These are phyloP conservation scores for Leptodactylus fuscus DNA, from an alignment of 2,113 vertebrate species.

Conservation along the genomic window DNA sequence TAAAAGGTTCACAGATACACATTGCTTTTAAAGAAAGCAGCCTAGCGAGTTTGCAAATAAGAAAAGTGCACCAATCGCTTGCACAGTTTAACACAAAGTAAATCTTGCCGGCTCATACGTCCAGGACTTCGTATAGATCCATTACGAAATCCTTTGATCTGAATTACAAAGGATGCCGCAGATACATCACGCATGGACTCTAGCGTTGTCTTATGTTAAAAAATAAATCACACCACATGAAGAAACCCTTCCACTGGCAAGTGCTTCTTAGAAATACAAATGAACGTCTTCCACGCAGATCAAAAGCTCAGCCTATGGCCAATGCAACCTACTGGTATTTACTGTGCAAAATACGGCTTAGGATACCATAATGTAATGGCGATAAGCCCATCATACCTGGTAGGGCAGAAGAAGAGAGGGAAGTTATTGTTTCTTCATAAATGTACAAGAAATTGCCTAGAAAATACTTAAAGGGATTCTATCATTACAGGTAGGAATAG, in stretches of 20 bases:
- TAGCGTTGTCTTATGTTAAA: not conserved
- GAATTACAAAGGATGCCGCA: not conserved
- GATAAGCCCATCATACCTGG: not conserved
- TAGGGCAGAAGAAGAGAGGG: not conserved
- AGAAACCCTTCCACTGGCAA: not conserved
- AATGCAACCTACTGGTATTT: not conserved
- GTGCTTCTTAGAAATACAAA: not conserved
- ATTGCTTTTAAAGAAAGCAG: not conserved
- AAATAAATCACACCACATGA: not conserved
- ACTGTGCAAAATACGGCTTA: not conserved
- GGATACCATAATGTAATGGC: not conserved
- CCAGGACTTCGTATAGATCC: not conserved
- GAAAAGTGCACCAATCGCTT: not conserved
- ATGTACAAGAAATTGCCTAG: not conserved
- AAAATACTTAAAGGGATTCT: too few species aligned
- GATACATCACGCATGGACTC: not conserved
- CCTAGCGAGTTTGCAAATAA: slow-evolving; percentile 5
- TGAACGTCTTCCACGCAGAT: not conserved
- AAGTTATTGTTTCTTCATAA: not conserved
- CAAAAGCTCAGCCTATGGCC: not conserved
- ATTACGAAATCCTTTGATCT: not conserved
- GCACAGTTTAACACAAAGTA: not conserved
- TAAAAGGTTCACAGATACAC: slow-evolving; percentile 30
- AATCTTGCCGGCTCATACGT: not conserved
- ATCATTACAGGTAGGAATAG: too few species aligned